Percentiles rank a stretch among this genome's conserved stretches.
phyloP scores from a whole-genome alignment of 2,888 invertebrate genomes.

The Andricus quercusramuli region DNA sequence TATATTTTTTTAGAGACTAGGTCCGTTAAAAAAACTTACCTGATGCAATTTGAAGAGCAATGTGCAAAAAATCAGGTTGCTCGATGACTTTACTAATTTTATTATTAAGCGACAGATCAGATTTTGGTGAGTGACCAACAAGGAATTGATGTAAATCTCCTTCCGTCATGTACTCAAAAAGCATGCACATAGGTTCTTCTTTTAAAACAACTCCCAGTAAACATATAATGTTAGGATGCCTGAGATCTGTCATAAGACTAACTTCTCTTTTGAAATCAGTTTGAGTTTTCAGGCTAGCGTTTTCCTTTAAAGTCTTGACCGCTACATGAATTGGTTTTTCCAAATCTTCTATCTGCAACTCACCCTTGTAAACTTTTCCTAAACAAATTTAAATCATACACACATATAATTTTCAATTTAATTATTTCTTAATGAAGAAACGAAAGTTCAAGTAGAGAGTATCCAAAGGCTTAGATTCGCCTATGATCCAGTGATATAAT shows the following conservation, averaged over 20 bases:
- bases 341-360: constrained; percentile 84
- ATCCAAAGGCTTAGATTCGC: too few species aligned
- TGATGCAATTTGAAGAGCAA: constrained; percentile 92
- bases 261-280: constrained; percentile 96
- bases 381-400: constrained; percentile 47
- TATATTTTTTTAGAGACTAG: constrained; percentile 14
- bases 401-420: neutral
- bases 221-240: constrained; percentile 97
- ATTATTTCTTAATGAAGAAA: neutral
- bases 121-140: constrained; percentile 90
- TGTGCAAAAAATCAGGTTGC: constrained; percentile 93
- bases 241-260: constrained; percentile 94
- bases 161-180: constrained; percentile 98
- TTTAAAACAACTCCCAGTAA: constrained; percentile 94
- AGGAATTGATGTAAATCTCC: constrained; percentile 98
- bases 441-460: too few species aligned
- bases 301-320: constrained; percentile 96
- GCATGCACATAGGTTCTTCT: constrained; percentile 95
- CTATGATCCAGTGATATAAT: too few species aligned
- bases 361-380: constrained; percentile 97
- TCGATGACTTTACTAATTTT: constrained; percentile 88
- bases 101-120: constrained; percentile 80
- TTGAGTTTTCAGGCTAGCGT: constrained; percentile 93
- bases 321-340: constrained; percentile 90
- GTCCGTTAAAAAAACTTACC: constrained; percentile 77